A percentile compares a stretch with the other conserved stretches of the same genome.
These are phyloP conservation scores for Amazona guildingii DNA, from an alignment of 2,113 vertebrate genomes.

Conservation along the genomic window DNA sequence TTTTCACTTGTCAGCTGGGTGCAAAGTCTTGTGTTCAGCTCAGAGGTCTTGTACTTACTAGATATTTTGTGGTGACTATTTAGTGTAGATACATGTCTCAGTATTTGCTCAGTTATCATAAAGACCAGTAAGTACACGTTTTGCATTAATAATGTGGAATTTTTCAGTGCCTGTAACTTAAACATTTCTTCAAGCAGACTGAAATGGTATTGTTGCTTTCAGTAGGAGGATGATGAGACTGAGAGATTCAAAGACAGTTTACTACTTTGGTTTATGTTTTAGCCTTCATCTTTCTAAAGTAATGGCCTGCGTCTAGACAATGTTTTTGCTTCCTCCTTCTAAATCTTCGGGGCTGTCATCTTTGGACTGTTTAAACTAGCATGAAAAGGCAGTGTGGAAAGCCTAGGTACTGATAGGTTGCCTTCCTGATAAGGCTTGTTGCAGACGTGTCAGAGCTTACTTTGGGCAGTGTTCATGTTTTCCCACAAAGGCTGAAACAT, in stretches of 20 bases:
- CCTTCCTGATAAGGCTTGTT: neutral
- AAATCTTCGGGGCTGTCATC: neutral
- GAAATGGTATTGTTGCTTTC: neutral
- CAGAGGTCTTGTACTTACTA: neutral
- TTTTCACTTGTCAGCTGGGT: neutral
- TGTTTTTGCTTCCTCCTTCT: neutral
- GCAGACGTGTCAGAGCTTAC: neutral
- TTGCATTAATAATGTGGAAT: neutral
- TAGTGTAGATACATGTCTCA: neutral
- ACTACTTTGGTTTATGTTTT: neutral
- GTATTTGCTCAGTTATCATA: slow-evolving; percentile 35
- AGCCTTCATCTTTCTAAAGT: neutral
- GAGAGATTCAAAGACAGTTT: neutral
- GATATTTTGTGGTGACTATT: slow-evolving; percentile 5
- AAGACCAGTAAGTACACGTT: neutral
- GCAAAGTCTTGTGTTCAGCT: neutral
- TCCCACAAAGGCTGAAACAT: neutral
- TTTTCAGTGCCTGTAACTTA: neutral
- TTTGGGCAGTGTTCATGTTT: neutral
- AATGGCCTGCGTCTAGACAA: neutral
- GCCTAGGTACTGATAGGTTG: neutral
- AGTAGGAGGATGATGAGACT: neutral
- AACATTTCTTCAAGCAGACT: neutral
- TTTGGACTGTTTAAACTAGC: neutral
- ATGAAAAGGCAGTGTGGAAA: neutral